Conservation (phyloP, 2,113 vertebrate genomes). For the Phalacrocorax pelagicus region DNA sequence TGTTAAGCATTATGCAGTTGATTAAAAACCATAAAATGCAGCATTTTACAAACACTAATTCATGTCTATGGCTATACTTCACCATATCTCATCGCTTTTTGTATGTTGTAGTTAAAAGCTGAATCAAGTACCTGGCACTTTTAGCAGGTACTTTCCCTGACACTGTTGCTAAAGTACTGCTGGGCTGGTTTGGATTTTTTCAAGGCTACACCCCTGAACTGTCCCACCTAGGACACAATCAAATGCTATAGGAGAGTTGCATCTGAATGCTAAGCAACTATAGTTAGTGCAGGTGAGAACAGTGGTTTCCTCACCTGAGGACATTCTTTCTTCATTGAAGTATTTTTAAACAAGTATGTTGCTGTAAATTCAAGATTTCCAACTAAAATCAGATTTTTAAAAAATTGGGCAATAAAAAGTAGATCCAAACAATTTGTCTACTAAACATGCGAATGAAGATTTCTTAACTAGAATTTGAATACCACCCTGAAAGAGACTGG, state of each 20-base stretch:
- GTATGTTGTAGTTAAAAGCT: neutral
- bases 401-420: neutral
- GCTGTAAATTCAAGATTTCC: neutral
- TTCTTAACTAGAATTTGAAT: neutral
- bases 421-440: neutral
- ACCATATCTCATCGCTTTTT: neutral
- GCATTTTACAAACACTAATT: neutral
- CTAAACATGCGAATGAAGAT: neutral
- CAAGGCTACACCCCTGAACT: neutral
- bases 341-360: neutral
- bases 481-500: neutral
- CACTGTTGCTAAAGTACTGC: neutral
- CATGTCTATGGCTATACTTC: neutral
- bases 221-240: fast-evolving
- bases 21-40: neutral
- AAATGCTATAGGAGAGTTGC: neutral
- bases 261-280: neutral
- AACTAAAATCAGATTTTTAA: neutral
- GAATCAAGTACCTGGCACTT: neutral
- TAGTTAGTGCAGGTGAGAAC: neutral
- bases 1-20: neutral
- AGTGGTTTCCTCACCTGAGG: neutral
- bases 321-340: neutral
- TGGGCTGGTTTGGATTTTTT: neutral
- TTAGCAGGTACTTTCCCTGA: too few species aligned